Evolutionary conservation across 2,888 invertebrate genomes (phyloP), one percentile per base, ranked within the genome.

Genomic region (Cremastinae sp.): DNA sequence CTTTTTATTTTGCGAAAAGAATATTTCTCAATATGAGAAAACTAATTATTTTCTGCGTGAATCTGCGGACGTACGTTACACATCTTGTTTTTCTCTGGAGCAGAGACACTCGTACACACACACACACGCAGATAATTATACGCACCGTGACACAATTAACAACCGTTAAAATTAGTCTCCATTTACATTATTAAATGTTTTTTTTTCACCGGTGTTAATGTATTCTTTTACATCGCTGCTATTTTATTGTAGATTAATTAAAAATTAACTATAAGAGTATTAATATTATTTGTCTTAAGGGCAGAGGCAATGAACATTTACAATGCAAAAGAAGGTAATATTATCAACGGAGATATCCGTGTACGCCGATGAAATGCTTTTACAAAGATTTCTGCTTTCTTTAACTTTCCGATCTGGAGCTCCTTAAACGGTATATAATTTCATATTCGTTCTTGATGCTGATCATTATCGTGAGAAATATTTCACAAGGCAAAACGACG

Each of bases 11-110:
- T 53, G 64, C 62, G 54, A 73, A 61, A 47, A 58, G 51, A 78
- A 64, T 66, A 68, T 81, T 88, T 87, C 88, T 88, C 88, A 88
- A 88, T 88, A 87, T 88, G 88, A 88, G 88, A 88, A 88, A 87
- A 79, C 64, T 43, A 80, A 77, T 76, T 71, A 80, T 70, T 72
- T 79, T 76, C 78, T 80, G 53, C 47, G 36, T 59, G 9, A 59
- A 72, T 64, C 53, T 51, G 56, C 45, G 76, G 58, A 75, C 66
- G 56, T 64, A 69, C 49, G 61, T 73, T 34, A 72, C 54, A 56
- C 38, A 34, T 49, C 36, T 12, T 20, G 14, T 14, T 14, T n/a
- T 14, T 43, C 61, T 53, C 69, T 61, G 51, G 10, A 28, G 47
- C 4, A 34, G 45, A 54, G 47, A 58, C 22, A 41, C 64, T 49